Evolutionary conservation across 2,888 invertebrate genomes (phyloP), one percentile per base, ranked within the genome.

Genomic region (Hetaerina titia): DNA sequence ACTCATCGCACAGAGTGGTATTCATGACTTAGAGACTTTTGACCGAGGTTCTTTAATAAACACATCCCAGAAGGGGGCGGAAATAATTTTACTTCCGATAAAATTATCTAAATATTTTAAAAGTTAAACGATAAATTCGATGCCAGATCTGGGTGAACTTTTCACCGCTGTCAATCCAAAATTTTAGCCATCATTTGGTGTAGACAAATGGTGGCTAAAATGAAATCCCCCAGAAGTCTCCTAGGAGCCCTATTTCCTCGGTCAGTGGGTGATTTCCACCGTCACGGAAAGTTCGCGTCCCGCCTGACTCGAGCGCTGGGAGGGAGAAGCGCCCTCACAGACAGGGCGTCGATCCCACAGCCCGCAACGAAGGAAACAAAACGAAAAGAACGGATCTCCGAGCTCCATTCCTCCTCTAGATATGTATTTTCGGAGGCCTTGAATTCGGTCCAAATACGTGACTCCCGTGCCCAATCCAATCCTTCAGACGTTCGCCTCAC

Each of bases 391-490:
- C 31, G 15, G 13, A 31, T 13, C 25, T 81, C 25, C 81, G 25
- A 22, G n/a, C n/a, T 31, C 81, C 31, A 31, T 69, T 56, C 90
- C 7, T 90, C 64, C 64, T 64, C 63, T 8, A 92, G 92, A 92
- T 64, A 92, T 92, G 92, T 92, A 92, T 92, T 92, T 92, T 92
- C 74, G 92, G 74, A 92, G 92, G 92, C 92, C 92, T 92, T 92
- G 92, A 92, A 92, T 92, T 92, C 92, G 69, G 92, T 92, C 92
- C 92, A 92, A 92, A 92, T 92, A 92, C 92, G 92, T 92, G 90
- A 60, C 90, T 90, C 90, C 60, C 31, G 81, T 90, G 92, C 56
- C 92, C 92, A 92, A 92, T 92, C 69, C 92, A 92, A 64, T 92
- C 92, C 92, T 92, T 69, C 92, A 64, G 56, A 45, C 69, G 56